Evolutionary conservation across 1,140 invertebrate species (phyloP), one percentile per base, ranked within the genome.

Genomic region (Drosophila kikkawai): DNA sequence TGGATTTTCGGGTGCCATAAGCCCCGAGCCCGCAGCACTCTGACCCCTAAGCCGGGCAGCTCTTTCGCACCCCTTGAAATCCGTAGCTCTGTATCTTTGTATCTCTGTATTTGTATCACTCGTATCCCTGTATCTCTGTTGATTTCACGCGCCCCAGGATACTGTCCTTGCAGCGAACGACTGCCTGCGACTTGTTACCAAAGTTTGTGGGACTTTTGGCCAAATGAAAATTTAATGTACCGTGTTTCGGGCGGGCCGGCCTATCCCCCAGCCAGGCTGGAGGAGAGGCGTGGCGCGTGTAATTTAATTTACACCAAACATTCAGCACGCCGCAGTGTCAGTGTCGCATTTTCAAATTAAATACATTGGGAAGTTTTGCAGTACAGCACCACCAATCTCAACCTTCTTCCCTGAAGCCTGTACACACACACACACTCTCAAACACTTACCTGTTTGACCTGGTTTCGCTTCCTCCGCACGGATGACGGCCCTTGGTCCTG

Each of bases 321-420:
- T 77, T 77, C 75, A 67, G 65, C 75, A 61, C 29, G 65, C 75
- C 64, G 75, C 75, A 78, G 75, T 78, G 75, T 69, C 75, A 78
- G 63, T 78, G 75, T 78, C 75, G 75, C 75, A 78, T 69, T 78
- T 78, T 78, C 64, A 78, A 78, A 78, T 78, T 78, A 78, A 78
- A 78, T 78, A 78, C 75, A 68, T 69, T 78, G 73, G 39, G 17
- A 50, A 65, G 50, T 41, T 77, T 36, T 59, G 55, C 53, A 45
- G 42, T 44, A 36, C 45, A 4, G 17, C 29, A 34, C 29, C 45
- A 4, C 17, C 29, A 34, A 34, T 29, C 57, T 51, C 17, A 17
- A 6, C 13, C 56, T 42, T 7, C 29, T 15, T 5, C 36, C 45
- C 29, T 34, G 60, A 19, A 53, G 32, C 12, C 50, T 8, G n/a